Percentiles rank a stretch among this genome's conserved stretches.
phyloP scores from a whole-genome alignment of 2,888 invertebrate genomes.

The Tortricodes alternella region DNA sequence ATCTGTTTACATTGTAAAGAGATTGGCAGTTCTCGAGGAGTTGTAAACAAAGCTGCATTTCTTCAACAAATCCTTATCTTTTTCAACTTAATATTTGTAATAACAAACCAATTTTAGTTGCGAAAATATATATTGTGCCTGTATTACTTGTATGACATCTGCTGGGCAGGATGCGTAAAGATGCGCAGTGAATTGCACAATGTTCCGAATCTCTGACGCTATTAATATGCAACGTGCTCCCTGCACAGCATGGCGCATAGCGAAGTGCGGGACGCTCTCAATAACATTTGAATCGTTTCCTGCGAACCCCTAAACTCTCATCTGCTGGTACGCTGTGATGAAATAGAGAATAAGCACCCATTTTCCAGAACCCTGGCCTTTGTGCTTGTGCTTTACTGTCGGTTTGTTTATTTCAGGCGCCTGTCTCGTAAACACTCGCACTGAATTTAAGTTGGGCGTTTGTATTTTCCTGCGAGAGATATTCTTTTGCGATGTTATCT shows the following conservation, averaged over 20 bases:
- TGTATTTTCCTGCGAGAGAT: constrained; percentile 62
- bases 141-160: not conserved
- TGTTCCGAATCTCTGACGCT: constrained; percentile 10
- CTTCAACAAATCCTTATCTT: too few species aligned
- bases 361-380: constrained; percentile 66
- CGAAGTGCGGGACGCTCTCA: constrained; percentile 16
- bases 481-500: constrained; percentile 49
- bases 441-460: constrained; percentile 70
- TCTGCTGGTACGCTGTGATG: constrained; percentile 58
- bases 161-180: not conserved
- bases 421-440: constrained; percentile 75
- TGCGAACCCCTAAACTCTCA: constrained; percentile 38
- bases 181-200: constrained; percentile 4
- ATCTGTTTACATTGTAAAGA: not conserved
- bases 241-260: constrained; percentile 1
- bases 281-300: constrained; percentile 21
- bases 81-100: too few species aligned
- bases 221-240: constrained; percentile 26
- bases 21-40: not conserved
- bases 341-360: constrained; percentile 62
- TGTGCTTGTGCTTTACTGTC: constrained; percentile 70
- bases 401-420: constrained; percentile 75
- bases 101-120: not conserved
- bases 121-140: not conserved
- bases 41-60: too few species aligned